These are phyloP conservation scores for Semotilus atromaculatus DNA, from an alignment of 2,797 vertebrate species.

Conservation along the genomic window DNA sequence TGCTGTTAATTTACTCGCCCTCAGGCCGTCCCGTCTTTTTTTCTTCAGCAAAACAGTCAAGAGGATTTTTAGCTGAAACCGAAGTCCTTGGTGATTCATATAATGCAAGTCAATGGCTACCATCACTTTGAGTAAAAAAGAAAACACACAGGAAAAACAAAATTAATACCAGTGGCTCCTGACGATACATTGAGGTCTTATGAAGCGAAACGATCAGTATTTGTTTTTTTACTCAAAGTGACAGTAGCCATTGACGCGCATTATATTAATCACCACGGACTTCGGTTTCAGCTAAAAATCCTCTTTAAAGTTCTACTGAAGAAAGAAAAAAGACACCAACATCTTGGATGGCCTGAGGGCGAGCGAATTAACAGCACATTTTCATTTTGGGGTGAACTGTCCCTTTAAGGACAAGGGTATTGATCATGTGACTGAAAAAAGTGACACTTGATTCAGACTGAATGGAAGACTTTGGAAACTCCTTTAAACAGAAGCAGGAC, in stretches of 20 bases:
- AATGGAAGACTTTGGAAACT: conserved; percentile 8
- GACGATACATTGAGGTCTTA: neutral
- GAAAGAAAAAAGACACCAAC: neutral
- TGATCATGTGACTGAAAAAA: neutral
- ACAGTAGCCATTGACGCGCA: neutral
- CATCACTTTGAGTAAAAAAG: neutral
- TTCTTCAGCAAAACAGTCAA: neutral
- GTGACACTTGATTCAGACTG: neutral
- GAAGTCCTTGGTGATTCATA: neutral
- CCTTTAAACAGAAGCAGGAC: neutral
- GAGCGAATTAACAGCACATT: neutral
- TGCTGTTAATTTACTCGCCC: neutral
- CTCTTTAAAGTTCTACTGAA: neutral
- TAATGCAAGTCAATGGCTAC: neutral
- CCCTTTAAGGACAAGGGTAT: neutral
- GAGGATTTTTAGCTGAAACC: neutral
- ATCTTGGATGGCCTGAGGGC: neutral
- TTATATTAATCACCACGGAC: neutral
- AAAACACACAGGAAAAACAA: neutral
- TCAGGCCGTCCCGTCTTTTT: neutral
- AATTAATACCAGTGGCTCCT: neutral
- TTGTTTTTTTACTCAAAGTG: neutral
- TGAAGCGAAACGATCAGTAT: neutral
- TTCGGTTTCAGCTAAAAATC: neutral
- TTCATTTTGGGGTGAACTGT: neutral